Conservation (phyloP, 35 echinoderm and acorn worm genomes). For the Hemicentrotus pulcherrimus region DNA sequence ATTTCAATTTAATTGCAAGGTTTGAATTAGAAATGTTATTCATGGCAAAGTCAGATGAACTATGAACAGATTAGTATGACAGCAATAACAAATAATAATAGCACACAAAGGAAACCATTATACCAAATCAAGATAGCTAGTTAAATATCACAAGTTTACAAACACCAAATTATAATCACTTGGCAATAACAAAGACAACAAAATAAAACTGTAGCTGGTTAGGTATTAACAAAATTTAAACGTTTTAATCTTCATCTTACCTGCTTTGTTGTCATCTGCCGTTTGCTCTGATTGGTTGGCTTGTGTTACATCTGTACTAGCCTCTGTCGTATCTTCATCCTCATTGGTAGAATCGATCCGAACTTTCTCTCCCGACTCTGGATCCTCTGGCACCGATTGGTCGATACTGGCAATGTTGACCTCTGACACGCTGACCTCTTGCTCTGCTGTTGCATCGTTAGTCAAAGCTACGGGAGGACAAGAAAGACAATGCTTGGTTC, state of each 20-base stretch:
- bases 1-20: background rate
- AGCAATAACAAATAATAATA: background rate
- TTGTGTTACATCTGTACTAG: background rate
- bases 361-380: conserved; percentile 41
- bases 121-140: background rate
- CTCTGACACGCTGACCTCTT: conserved; percentile 29
- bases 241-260: background rate
- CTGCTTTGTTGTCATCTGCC: background rate
- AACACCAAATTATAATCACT: background rate
- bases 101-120: background rate
- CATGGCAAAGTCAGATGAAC: background rate
- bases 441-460: background rate
- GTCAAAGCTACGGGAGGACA: background rate
- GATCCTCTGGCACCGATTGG: conserved; percentile 18
- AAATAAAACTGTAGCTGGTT: no score
- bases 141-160: background rate
- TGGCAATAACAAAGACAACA: background rate
- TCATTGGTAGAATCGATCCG: background rate
- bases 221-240: no score
- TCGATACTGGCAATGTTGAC: conserved; percentile 1
- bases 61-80: background rate
- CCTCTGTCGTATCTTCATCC: background rate
- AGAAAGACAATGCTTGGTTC: background rate
- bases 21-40: background rate
- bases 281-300: background rate